Conservation (phyloP, 2,113 vertebrate species). For the Acinonyx jubatus region DNA sequence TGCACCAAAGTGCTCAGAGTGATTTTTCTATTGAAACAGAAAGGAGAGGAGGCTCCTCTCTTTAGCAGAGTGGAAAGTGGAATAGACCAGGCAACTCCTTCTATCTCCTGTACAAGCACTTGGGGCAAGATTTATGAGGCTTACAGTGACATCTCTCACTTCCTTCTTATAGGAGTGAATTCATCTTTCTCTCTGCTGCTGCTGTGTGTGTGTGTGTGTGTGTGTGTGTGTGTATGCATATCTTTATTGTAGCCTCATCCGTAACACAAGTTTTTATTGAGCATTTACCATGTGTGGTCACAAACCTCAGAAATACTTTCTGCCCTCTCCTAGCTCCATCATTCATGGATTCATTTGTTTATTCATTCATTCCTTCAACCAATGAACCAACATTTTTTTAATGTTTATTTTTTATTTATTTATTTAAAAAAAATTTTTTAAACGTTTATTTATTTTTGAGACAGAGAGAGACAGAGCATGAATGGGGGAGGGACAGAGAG, state of each 20-base stretch:
- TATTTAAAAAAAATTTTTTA: too few relatives aligned
- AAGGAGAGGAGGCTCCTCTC: not conserved
- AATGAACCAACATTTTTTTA: not conserved
- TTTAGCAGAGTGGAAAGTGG: not conserved
- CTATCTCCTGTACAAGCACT: not conserved
- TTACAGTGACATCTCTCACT: not conserved
- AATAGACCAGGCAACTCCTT: not conserved
- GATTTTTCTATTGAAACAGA: constrained; percentile 59
- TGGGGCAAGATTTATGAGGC: not conserved
- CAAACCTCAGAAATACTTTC: not conserved
- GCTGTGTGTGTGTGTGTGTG: not conserved
- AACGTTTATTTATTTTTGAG: too few relatives aligned
- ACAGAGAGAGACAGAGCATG: too few relatives aligned
- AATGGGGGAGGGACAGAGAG: too few relatives aligned
- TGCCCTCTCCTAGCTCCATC: not conserved
- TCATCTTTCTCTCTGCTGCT: not conserved
- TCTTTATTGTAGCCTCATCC: not conserved
- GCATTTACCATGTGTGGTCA: not conserved
- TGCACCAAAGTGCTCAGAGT: constrained; percentile 37
- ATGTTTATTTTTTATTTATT: too few relatives aligned
- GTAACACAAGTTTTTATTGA: not conserved
- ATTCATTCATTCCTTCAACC: not conserved
- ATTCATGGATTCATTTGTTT: not conserved
- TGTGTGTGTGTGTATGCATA: not conserved
- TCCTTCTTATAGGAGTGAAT: not conserved